Percentiles rank a stretch among this genome's conserved stretches.
These are phyloP conservation scores for Nemoura dubitans DNA, from an alignment of 2,888 invertebrate species.

Conservation along the genomic window DNA sequence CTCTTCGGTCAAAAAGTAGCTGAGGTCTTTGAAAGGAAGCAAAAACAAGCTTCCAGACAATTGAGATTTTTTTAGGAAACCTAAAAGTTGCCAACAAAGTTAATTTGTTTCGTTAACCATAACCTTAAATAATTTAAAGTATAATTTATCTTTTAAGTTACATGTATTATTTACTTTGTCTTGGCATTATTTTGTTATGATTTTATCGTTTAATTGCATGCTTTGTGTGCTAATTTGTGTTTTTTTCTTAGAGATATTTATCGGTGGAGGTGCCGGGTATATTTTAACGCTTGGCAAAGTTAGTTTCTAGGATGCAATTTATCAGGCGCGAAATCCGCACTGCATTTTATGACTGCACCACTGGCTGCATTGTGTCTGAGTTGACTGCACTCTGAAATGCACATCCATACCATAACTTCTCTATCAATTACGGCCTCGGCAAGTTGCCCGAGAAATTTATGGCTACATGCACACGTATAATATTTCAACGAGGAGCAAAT, in stretches of 20 bases:
- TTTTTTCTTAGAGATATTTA: neutral
- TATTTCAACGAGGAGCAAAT: neutral
- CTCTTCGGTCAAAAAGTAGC: constrained; percentile 67
- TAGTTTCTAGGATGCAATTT: neutral
- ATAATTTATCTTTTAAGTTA: constrained; percentile 54
- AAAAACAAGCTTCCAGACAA: no score
- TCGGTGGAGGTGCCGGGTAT: neutral
- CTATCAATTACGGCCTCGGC: neutral
- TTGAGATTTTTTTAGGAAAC: no score
- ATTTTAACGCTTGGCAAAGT: neutral
- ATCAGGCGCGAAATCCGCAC: no score
- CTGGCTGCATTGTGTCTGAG: neutral
- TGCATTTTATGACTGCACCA: neutral
- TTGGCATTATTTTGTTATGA: constrained; percentile 50
- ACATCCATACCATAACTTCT: neutral
- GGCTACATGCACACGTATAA: neutral
- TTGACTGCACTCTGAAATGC: neutral
- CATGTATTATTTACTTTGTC: constrained; percentile 49
- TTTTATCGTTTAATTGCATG: constrained; percentile 49
- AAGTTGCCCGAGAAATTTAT: neutral
- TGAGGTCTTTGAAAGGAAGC: constrained; percentile 55
- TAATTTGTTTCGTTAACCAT: neutral
- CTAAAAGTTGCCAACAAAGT: no score
- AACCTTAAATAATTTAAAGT: neutral
- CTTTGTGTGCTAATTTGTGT: constrained; percentile 37